phyloP scores from a whole-genome alignment of 2,113 vertebrate genomes.

The Chaetops frenatus region DNA sequence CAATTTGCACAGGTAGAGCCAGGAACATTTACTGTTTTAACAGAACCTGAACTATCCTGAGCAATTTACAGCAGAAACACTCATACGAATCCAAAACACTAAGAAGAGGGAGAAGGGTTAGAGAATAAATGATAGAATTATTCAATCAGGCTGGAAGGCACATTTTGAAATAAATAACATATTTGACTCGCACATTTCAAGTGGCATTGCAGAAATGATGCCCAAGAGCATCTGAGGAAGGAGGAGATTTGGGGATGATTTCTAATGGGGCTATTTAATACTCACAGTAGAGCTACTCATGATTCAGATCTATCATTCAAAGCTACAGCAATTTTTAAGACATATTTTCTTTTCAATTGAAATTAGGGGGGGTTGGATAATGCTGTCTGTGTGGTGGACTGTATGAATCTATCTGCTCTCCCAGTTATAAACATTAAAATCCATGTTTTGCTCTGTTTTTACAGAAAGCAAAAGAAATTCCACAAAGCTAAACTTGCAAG shows the following conservation, averaged over 20 bases:
- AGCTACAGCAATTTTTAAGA: neutral
- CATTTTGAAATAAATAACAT: neutral
- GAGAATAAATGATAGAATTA: neutral
- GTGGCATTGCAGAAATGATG: neutral
- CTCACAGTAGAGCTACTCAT: neutral
- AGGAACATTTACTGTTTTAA: neutral
- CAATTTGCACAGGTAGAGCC: neutral
- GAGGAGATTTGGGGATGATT: neutral
- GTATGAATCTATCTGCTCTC: neutral
- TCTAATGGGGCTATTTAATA: neutral
- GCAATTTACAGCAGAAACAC: neutral
- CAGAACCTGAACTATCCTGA: neutral
- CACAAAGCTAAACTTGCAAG: neutral
- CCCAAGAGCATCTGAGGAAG: neutral
- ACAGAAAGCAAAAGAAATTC: neutral
- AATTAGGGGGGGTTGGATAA: neutral
- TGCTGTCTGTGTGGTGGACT: neutral
- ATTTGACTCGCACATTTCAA: neutral
- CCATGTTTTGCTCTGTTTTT: neutral
- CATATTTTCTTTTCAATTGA: neutral
- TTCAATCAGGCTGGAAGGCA: neutral
- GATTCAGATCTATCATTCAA: neutral
- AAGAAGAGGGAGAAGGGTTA: neutral
- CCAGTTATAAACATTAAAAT: neutral
- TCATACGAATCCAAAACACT: neutral